Conservation (phyloP, 2,888 invertebrate genomes). For the Mythimna loreyi region DNA sequence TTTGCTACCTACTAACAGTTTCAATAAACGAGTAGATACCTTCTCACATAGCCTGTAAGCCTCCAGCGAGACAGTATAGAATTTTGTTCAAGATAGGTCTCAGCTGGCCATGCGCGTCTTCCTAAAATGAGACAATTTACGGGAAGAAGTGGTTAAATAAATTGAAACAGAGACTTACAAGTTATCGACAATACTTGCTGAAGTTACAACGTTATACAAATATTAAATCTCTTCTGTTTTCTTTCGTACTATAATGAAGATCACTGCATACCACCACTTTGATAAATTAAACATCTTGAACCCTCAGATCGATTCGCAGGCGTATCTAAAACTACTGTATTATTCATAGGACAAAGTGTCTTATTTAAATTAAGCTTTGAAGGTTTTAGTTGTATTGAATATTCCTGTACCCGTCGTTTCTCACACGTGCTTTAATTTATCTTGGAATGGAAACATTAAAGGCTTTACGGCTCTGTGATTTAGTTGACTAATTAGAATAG, state of each 20-base stretch:
- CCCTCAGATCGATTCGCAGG: slow-evolving; percentile 66
- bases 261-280: slow-evolving; percentile 39
- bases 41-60: neutral
- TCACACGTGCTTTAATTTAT: slow-evolving; percentile 58
- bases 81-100: slow-evolving; percentile 1
- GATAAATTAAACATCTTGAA: slow-evolving; percentile 67
- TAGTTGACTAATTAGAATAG: neutral
- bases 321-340: slow-evolving; percentile 73
- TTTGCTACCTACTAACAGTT: neutral
- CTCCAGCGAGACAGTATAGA: neutral
- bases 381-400: slow-evolving; percentile 74
- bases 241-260: neutral
- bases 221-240: neutral
- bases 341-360: slow-evolving; percentile 76
- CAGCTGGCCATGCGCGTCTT: slow-evolving; percentile 19
- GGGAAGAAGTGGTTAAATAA: slow-evolving; percentile 26
- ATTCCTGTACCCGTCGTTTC: slow-evolving; percentile 70
- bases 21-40: neutral
- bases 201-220: neutral
- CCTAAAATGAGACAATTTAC: slow-evolving; percentile 29
- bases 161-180: slow-evolving; percentile 2
- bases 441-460: slow-evolving; percentile 16
- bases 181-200: slow-evolving; percentile 2
- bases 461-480: neutral
- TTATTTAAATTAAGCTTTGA: slow-evolving; percentile 80